These are phyloP conservation scores for Drosophila villosipedis DNA, from an alignment of 2,888 invertebrate species.

Conservation along the genomic window DNA sequence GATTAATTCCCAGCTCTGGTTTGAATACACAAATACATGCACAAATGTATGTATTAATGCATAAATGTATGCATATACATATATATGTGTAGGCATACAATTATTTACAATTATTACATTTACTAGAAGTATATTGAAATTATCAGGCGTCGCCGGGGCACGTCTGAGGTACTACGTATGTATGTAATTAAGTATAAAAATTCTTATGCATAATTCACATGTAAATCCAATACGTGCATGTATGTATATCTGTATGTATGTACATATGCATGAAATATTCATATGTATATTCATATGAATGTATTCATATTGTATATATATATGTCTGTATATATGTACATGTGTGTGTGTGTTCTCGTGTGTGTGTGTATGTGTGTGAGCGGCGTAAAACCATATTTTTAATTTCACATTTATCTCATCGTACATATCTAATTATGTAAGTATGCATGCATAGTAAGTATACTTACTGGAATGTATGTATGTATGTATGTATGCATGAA, in stretches of 20 bases:
- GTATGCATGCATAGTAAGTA: constrained; percentile 26
- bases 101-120: constrained; percentile 42
- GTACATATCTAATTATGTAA: constrained; percentile 29
- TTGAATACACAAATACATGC: constrained; percentile 5
- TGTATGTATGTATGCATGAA: constrained; percentile 11
- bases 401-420: constrained; percentile 43
- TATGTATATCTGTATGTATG: constrained; percentile 21
- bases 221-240: constrained; percentile 43
- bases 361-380: constrained; percentile 14
- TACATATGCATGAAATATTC: constrained; percentile 17
- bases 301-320: not conserved
- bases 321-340: constrained; percentile 2
- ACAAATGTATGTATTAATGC: constrained; percentile 7
- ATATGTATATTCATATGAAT: constrained; percentile 1
- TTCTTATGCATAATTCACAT: constrained; percentile 52
- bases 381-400: constrained; percentile 13
- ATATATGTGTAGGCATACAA: constrained; percentile 6
- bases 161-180: constrained; percentile 56
- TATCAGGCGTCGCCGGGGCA: constrained; percentile 61
- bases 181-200: constrained; percentile 51
- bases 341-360: constrained; percentile 10
- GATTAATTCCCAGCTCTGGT: constrained; percentile 25
- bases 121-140: constrained; percentile 19
- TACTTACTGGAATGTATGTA: constrained; percentile 27
- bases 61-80: constrained; percentile 13